These are phyloP conservation scores for Aspidapion aeneum DNA, from an alignment of 2,888 invertebrate species.

Conservation along the genomic window DNA sequence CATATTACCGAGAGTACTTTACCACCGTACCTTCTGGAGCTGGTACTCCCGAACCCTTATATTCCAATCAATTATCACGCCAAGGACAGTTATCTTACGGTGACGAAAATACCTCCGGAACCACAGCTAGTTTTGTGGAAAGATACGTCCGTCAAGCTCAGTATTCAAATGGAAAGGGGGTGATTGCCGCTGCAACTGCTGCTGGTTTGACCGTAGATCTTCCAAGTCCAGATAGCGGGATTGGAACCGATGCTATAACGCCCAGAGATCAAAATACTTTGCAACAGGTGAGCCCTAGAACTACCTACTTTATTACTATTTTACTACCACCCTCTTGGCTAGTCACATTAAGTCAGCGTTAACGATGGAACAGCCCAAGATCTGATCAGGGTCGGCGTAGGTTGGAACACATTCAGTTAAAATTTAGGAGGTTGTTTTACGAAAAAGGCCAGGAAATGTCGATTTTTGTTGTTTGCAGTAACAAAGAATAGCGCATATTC, in stretches of 20 bases:
- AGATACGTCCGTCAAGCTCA: conserved; percentile 51
- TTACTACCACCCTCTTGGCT: conserved; percentile 12
- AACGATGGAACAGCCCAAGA: too few relatives aligned
- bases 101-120: conserved; percentile 52
- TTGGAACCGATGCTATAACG: conserved; percentile 90
- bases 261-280: conserved; percentile 86
- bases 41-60: conserved; percentile 55
- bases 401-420: too few relatives aligned
- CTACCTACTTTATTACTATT: conserved; percentile 17
- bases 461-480: too few relatives aligned
- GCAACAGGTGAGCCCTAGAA: conserved; percentile 72
- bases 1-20: conserved; percentile 81
- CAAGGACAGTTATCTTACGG: conserved; percentile 56
- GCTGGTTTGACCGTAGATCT: conserved; percentile 89
- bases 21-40: conserved; percentile 55
- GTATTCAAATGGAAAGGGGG: conserved; percentile 65
- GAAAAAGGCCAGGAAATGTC: too few relatives aligned
- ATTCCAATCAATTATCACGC: conserved; percentile 44
- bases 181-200: conserved; percentile 69
- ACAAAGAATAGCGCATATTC: too few relatives aligned
- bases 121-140: conserved; percentile 64
- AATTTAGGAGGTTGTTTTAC: too few relatives aligned
- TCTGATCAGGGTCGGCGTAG: too few relatives aligned
- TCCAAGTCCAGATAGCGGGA: conserved; percentile 94
- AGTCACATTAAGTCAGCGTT: too few relatives aligned